phyloP scores from a whole-genome alignment of 2,888 invertebrate genomes.

The Odontothrips loti region DNA sequence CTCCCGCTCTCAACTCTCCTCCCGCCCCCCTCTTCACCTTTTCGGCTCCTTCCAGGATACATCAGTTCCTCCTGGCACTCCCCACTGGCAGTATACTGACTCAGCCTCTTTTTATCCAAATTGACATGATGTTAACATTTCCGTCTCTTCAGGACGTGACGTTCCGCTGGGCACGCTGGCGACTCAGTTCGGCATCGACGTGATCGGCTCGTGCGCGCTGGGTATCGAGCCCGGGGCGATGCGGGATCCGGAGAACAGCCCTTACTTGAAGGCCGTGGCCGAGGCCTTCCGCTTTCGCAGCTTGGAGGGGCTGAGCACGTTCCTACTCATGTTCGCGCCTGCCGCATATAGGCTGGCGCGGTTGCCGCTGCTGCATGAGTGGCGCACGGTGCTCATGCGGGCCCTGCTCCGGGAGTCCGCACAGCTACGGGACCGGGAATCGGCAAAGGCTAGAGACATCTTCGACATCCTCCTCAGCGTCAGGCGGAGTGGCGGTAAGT shows the following conservation, averaged over 20 bases:
- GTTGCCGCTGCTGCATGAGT: not conserved
- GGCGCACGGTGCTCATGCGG: not conserved
- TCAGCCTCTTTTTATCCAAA: too few relatives aligned
- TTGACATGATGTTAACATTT: too few relatives aligned
- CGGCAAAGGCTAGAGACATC: not conserved
- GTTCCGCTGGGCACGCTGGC: too few relatives aligned
- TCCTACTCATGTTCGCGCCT: not conserved
- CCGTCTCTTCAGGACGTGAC: not conserved
- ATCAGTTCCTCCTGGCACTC: too few relatives aligned
- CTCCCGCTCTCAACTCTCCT: too few relatives aligned
- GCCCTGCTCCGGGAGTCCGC: not conserved
- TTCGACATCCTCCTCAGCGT: not conserved
- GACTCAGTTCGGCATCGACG: not conserved
- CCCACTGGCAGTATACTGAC: too few relatives aligned
- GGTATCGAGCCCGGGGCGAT: not conserved
- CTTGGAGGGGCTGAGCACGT: not conserved
- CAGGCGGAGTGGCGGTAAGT: not conserved
- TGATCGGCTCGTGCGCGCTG: not conserved
- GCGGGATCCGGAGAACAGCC: not conserved
- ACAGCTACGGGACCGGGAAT: not conserved
- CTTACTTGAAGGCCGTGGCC: not conserved
- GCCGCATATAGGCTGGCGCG: not conserved
- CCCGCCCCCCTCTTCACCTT: too few relatives aligned
- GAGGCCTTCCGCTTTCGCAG: not conserved
- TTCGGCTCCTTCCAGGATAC: too few relatives aligned